Conservation (phyloP, 2,797 vertebrate species). For the Phataginus tetradactyla region DNA sequence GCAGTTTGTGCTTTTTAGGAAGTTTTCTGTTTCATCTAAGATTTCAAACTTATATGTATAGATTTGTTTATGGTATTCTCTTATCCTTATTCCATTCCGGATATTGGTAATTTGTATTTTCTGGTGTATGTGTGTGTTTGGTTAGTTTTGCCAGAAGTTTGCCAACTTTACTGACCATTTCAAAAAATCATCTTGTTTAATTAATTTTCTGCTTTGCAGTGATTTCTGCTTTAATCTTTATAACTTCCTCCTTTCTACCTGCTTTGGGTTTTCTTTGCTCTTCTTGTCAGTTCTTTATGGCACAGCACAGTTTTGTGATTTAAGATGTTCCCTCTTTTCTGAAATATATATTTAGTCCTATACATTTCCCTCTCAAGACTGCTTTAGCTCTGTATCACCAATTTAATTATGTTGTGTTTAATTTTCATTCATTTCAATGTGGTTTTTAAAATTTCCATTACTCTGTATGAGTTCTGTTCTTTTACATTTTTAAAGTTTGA, state of each 20-base stretch:
- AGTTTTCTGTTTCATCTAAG: neutral
- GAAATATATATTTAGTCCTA: neutral
- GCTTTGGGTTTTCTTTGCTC: neutral
- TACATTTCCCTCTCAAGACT: neutral
- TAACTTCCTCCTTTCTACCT: neutral
- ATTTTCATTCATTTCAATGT: neutral
- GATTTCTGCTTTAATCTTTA: neutral
- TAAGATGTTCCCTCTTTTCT: neutral
- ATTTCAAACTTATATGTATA: neutral
- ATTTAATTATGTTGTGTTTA: neutral
- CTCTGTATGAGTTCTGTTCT: neutral
- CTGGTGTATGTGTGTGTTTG: neutral
- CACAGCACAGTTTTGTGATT: neutral
- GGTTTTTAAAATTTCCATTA: neutral
- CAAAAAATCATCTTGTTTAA: neutral
- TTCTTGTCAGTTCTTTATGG: neutral
- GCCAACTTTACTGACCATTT: neutral
- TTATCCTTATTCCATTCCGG: neutral
- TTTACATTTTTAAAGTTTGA: neutral
- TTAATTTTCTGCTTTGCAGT: neutral
- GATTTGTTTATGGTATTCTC: neutral
- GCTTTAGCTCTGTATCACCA: neutral
- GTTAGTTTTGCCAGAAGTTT: neutral
- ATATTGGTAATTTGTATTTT: neutral
- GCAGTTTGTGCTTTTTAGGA: neutral